Conservation (phyloP, 2,113 vertebrate genomes). For the Laterallus jamaicensis region DNA sequence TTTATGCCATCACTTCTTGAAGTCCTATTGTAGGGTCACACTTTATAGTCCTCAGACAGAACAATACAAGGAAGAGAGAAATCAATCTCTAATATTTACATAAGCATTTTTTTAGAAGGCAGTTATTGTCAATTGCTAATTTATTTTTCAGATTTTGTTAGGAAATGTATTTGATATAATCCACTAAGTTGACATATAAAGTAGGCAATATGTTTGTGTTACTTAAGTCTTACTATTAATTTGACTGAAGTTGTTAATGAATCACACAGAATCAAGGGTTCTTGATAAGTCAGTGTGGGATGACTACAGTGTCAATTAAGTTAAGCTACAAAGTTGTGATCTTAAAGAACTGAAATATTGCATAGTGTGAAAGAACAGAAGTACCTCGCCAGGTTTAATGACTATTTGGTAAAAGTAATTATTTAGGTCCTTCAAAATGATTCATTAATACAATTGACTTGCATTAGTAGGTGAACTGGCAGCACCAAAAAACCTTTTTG, state of each 20-base stretch:
- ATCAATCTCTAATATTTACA: neutral
- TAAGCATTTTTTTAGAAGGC: neutral
- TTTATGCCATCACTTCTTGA: neutral
- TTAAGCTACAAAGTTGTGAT: neutral
- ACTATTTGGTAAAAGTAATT: neutral
- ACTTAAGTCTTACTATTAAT: neutral
- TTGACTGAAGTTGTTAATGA: neutral
- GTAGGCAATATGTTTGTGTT: neutral
- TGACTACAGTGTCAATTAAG: neutral
- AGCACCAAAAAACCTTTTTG: neutral
- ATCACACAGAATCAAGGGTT: neutral
- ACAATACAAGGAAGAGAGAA: neutral
- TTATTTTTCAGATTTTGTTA: neutral
- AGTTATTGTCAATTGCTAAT: neutral
- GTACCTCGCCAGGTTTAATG: neutral
- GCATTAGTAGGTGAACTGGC: neutral
- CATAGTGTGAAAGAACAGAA: neutral
- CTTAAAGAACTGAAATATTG: neutral
- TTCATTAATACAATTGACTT: neutral
- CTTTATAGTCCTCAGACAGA: neutral
- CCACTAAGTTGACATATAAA: neutral
- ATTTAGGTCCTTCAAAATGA: neutral
- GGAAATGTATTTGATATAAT: neutral
- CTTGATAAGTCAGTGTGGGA: neutral
- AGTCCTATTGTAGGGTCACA: neutral